Percentiles rank a stretch among this genome's conserved stretches.
These are phyloP conservation scores for Gymnocephalus cernua DNA, from an alignment of 2,113 vertebrate genomes.

Conservation along the genomic window DNA sequence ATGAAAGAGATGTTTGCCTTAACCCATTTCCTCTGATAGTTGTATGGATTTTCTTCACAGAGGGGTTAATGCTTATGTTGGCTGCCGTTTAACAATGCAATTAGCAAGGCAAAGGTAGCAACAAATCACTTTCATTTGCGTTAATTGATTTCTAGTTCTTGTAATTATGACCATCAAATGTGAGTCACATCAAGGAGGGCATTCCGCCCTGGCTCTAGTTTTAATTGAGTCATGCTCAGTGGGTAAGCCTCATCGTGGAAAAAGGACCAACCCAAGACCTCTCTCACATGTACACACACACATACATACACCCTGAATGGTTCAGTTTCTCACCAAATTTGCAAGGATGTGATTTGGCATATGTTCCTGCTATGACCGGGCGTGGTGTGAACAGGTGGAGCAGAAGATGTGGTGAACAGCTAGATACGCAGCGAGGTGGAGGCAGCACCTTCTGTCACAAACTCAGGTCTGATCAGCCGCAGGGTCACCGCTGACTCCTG, in stretches of 20 bases:
- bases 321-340: slow-evolving; percentile 76
- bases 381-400: slow-evolving; percentile 77
- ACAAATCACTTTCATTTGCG: slow-evolving; percentile 76
- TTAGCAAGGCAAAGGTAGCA: slow-evolving; percentile 68
- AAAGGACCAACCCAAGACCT: slow-evolving; percentile 21
- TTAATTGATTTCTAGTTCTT: slow-evolving; percentile 79
- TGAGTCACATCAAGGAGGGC: slow-evolving; percentile 67
- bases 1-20: slow-evolving; percentile 64
- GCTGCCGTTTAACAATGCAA: slow-evolving; percentile 74
- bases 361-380: slow-evolving; percentile 73
- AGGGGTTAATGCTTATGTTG: slow-evolving; percentile 69
- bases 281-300: neutral
- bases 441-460: slow-evolving; percentile 69
- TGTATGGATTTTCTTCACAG: slow-evolving; percentile 71
- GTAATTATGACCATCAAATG: slow-evolving; percentile 81
- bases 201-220: slow-evolving; percentile 37
- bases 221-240: slow-evolving; percentile 64
- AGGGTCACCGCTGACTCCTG: slow-evolving; percentile 46
- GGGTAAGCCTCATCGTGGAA: slow-evolving; percentile 35
- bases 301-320: slow-evolving; percentile 32
- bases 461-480: slow-evolving; percentile 53
- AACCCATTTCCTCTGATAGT: slow-evolving; percentile 66
- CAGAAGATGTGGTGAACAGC: slow-evolving; percentile 67
- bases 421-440: slow-evolving; percentile 42
- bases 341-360: slow-evolving; percentile 77